A percentile compares a stretch with the other conserved stretches of the same genome.
phyloP scores from a whole-genome alignment of 2,888 invertebrate genomes.

The Lithophane semibrunnea region DNA sequence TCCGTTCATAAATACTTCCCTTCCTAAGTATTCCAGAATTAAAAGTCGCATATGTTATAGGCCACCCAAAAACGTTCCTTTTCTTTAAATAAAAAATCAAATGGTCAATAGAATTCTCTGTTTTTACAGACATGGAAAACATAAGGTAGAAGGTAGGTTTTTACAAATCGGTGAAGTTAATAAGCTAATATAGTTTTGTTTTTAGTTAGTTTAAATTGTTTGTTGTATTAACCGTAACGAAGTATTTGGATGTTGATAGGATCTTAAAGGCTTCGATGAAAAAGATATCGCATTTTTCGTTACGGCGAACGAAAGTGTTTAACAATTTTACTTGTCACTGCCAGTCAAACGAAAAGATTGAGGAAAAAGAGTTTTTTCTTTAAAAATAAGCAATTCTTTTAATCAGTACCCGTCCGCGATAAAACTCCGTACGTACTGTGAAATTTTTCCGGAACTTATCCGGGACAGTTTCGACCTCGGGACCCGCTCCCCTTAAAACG shows the following conservation, averaged over 20 bases:
- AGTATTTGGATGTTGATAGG: neutral
- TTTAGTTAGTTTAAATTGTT: neutral
- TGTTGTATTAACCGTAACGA: neutral
- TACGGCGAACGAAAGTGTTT: conserved; percentile 18
- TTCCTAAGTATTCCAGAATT: neutral
- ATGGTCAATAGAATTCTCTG: too few species aligned
- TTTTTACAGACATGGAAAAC: neutral
- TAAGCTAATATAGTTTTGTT: neutral
- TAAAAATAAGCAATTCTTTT: conserved; percentile 47
- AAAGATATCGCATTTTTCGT: neutral
- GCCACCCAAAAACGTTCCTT: neutral
- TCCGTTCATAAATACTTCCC: neutral
- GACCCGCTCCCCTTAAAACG: conserved; percentile 9
- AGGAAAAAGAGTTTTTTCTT: conserved; percentile 32
- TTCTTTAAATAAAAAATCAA: neutral
- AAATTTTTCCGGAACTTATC: conserved; percentile 23
- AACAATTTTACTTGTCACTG: conserved; percentile 33
- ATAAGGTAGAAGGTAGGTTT: neutral
- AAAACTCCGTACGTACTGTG: conserved; percentile 35
- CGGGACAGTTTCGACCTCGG: conserved; percentile 33
- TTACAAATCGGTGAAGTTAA: neutral
- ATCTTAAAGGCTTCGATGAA: neutral
- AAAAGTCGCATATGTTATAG: neutral
- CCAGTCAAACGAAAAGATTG: conserved; percentile 37
- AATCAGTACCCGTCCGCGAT: conserved; percentile 35